A percentile compares a stretch with the other conserved stretches of the same genome.
These are phyloP conservation scores for Netelia melanura DNA, from an alignment of 2,888 invertebrate genomes.

Conservation along the genomic window DNA sequence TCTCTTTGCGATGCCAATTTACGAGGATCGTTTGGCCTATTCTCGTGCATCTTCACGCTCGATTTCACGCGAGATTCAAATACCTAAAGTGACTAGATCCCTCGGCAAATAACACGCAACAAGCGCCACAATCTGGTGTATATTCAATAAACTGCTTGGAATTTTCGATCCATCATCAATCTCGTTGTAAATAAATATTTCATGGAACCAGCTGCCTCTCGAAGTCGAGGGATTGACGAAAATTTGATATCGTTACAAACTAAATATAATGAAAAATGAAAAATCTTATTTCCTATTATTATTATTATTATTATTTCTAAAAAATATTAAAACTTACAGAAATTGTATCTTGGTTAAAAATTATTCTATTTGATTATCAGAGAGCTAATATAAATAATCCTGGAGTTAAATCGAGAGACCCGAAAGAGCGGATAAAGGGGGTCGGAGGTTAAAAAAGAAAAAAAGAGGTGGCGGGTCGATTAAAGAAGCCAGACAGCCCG, in stretches of 20 bases:
- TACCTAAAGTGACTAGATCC: slow-evolving; percentile 15
- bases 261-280: slow-evolving; percentile 3
- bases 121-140: neutral
- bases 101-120: slow-evolving; percentile 24
- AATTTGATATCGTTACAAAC: neutral
- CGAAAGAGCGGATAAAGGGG: slow-evolving; percentile 19
- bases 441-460: slow-evolving; percentile 4
- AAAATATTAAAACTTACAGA: neutral
- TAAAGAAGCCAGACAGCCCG: slow-evolving; percentile 38
- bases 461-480: slow-evolving; percentile 48
- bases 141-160: neutral
- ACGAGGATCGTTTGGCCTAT: slow-evolving; percentile 60
- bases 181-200: slow-evolving; percentile 22
- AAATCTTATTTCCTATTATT: neutral
- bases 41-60: slow-evolving; percentile 43
- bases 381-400: slow-evolving; percentile 36
- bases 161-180: neutral
- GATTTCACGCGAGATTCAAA: slow-evolving; percentile 57
- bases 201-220: neutral
- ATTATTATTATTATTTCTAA: slow-evolving; percentile 5
- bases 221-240: neutral
- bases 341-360: neutral
- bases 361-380: neutral
- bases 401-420: neutral
- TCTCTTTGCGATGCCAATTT: slow-evolving; percentile 46